phyloP scores from a whole-genome alignment of 92 coral and sea anemone genomes.

The Epizoanthus scotinus region DNA sequence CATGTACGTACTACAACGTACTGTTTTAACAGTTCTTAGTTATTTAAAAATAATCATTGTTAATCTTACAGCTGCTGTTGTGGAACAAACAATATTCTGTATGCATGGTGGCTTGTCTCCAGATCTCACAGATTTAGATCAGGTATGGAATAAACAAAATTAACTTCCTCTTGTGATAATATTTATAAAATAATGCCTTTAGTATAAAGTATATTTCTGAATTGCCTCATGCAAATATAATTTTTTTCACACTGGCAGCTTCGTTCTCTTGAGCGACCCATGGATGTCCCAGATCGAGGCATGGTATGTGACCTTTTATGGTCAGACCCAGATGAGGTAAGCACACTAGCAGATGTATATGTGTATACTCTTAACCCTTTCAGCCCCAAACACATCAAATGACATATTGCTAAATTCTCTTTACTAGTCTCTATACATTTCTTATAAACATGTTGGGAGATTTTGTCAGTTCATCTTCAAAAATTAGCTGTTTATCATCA shows the following conservation, averaged over 20 bases:
- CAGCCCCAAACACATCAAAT: too few relatives aligned
- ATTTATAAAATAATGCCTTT: too few relatives aligned
- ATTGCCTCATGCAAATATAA: not conserved
- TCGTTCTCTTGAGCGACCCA: slow-evolving; percentile 70
- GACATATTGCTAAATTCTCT: too few relatives aligned
- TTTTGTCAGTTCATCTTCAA: too few relatives aligned
- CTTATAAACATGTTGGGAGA: too few relatives aligned
- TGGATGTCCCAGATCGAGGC: slow-evolving; percentile 85
- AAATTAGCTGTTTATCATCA: too few relatives aligned
- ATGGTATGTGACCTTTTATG: slow-evolving; percentile 83
- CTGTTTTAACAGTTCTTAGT: too few relatives aligned
- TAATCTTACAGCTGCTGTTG: slow-evolving; percentile 68
- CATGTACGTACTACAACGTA: too few relatives aligned
- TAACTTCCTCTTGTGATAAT: not conserved
- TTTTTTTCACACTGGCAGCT: slow-evolving; percentile 36
- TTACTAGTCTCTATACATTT: too few relatives aligned
- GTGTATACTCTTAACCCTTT: too few relatives aligned
- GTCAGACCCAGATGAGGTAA: slow-evolving; percentile 89
- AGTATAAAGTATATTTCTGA: too few relatives aligned
- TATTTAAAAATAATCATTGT: not conserved
- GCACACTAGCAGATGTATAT: too few relatives aligned
- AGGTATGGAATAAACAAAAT: slow-evolving; percentile 46
- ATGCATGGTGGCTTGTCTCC: slow-evolving; percentile 89
- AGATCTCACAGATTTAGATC: slow-evolving; percentile 70
- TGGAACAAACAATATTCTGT: slow-evolving; percentile 74